Base-by-base conservation (phyloP, 2,888 invertebrate genomes). In the Chrysotoxum bicinctum region DNA sequence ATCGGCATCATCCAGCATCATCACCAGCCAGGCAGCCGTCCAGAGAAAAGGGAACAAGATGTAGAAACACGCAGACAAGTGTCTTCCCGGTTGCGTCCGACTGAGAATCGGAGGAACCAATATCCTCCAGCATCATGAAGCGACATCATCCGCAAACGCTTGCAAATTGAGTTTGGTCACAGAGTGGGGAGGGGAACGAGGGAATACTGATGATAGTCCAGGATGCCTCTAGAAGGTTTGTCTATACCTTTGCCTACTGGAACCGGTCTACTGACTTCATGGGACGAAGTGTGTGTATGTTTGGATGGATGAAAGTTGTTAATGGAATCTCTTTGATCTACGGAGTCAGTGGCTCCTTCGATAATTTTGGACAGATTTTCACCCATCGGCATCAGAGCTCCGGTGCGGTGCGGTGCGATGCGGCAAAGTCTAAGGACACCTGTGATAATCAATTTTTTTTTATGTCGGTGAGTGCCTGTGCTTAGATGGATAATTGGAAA, bases 301-400 rank as follows among this genome's bases (percentile, higher is more conserved):
- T 56, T n/a, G 60, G 48, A 69, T 69, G 35, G 73, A 64, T 62
- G 43, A 62, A 56, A 52, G 74, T 58, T 79, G 75, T 68, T 80
- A 52, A 66, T 75, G 75, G 75, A 80, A 80, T 81, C 81, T 76
- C 80, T 85, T 81, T 85, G 85, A 85, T 85, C 76, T 73, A 35
- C 35, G n/a, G 56, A 85, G 81, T 77, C 76, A 81, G 76, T 84
- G 84, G 76, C 85, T 81, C 76, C 73, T 73, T 50, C 68, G 73
- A 81, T 77, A 85, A 81, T 85, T 85, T 81, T 19, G 81, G 81
- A 85, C 76, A 81, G 85, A 85, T 85, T 81, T 85, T 73, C 75
- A 84, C 66, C 80, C 72, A 64, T 50, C 37, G 68, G 60, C 74
- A 35, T 35, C 14, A 6, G 48, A 32, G 37, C 12, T 14, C 35